Evolutionary conservation across 2,113 vertebrate species (phyloP), one percentile per base, ranked within the genome.

Genomic region (Zapus hudsonius): DNA sequence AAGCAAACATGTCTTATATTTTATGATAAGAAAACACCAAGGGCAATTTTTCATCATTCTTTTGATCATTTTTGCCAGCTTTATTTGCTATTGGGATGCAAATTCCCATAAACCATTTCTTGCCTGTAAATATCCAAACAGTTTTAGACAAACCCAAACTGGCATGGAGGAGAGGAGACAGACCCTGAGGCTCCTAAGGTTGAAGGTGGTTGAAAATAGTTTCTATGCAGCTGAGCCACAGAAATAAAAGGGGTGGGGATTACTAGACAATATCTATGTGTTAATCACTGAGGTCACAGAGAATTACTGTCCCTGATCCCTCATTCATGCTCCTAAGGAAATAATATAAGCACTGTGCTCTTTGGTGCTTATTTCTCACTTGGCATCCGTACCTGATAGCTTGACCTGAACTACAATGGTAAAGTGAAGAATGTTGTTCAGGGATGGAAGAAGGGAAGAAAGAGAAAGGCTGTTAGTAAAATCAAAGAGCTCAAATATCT

Each of bases 1-100:
- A 86, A 87, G 52, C 27, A 91, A 93, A 40, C 7, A 33, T 11
- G 27, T 59, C 59, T 94, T 81, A 83, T 1, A 1, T 22, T 92
- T 75, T 78, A 73, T 22, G 7, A 23, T 92, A 92, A 73, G 73
- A 91, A 79, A 87, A 13, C 47, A 83, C 27, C 25, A 81, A 66
- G 27, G 38, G 33, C 47, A 57, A 63, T 81, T 44, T 63, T 69
- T 80, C 27, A 36, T 59, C 3, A 0, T 15, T 91, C 22, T 82
- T 81, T 73, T 63, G 63, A 88, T 57, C 64, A 57, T 52, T 12
- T 44, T 38, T 66, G 88, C 15, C 67, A 16, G 44, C 73, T n/a
- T 40, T 31, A n/a, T 76, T 72, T 79, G 72, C 27, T 63, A 36
- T 72, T 20, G 44, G 81, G 67, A 90, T 22, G 25, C 27, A 55